Base-by-base conservation (phyloP, 1,140 invertebrate species). In the Pemphigus obesinymphae region DNA sequence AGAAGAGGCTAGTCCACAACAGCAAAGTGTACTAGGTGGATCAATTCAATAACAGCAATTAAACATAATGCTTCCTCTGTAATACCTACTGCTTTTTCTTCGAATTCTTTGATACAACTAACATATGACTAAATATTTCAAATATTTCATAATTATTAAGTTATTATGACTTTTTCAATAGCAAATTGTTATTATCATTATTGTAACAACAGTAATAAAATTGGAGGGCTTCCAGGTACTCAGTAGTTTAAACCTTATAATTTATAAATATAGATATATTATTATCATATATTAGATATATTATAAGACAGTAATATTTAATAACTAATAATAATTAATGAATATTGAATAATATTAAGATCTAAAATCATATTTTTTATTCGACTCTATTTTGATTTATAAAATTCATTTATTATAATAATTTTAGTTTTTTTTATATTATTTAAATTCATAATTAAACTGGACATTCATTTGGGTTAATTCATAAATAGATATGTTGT, bases 81-180 rank as follows among this genome's bases (percentile, higher is more conserved):
- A 10, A 40, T 45, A 4, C 31, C 43, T 31, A 37, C 37, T 0
- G n/a, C 63, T 43, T 68, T 37, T 43, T 70, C 37, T 26, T 43
- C 45, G 23, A 73, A 29, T 23, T n/a, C n/a, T n/a, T n/a, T n/a
- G n/a, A n/a, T n/a, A n/a, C n/a, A 73, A 50, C 2, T 70, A 20
- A 10, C 70, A 50, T n/a, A 8, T 45, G 50, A 34, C n/a, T 45
- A 31, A 73, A n/a, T 50, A 31, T 17, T 3, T 10, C 26, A 11
- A 73, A 73, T 50, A 73, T 73, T n/a, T 50, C 70, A 31, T 48
- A 40, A 48, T 73, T 50, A 73, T 31, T 73, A 50, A 45, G 70
- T 11, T 73, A 26, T 31, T 43, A 73, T 20, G 20, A 31, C 45
- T 50, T 40, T 43, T 17, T 72, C 40, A 45, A 11, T 13, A 29